Evolutionary conservation across 2,113 vertebrate species (phyloP).

Genomic region (Seriola aureovittata): DNA sequence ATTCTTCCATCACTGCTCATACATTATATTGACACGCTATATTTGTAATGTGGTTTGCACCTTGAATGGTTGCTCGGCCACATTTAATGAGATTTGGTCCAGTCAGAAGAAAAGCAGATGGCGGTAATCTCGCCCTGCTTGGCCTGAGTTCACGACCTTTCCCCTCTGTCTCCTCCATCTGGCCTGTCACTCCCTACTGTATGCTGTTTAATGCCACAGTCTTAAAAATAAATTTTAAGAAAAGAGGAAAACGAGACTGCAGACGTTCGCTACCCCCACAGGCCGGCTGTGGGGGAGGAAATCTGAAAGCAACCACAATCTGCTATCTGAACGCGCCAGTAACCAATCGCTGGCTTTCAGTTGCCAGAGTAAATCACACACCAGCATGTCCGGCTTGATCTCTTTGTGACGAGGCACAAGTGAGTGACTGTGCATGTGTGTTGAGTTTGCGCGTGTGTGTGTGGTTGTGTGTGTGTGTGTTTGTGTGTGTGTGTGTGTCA

Average conservation of each 20-base stretch:
- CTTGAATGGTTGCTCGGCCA: slow-evolving; percentile 2
- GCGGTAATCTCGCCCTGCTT: slow-evolving; percentile 1
- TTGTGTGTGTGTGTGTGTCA: slow-evolving; percentile 38
- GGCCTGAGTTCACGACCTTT: slow-evolving; percentile 27
- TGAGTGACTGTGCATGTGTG: slow-evolving; percentile 19
- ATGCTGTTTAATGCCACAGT: slow-evolving; percentile 44
- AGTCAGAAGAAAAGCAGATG: background rate
- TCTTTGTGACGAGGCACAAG: slow-evolving; percentile 68
- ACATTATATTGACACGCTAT: background rate
- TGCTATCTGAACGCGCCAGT: slow-evolving; percentile 50
- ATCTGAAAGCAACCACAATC: slow-evolving; percentile 51
- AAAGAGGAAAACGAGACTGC: slow-evolving; percentile 5
- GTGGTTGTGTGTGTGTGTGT: slow-evolving; percentile 16
- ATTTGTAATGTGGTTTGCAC: background rate
- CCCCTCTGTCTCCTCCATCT: slow-evolving; percentile 6
- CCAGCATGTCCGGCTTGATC: slow-evolving; percentile 30
- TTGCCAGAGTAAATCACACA: slow-evolving; percentile 65
- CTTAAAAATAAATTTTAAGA: slow-evolving; percentile 54
- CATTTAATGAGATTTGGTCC: slow-evolving; percentile 5
- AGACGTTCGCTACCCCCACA: background rate
- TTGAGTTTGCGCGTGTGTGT: background rate
- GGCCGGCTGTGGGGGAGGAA: slow-evolving; percentile 8
- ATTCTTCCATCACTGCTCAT: background rate
- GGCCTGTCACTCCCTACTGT: slow-evolving; percentile 18
- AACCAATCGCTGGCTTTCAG: slow-evolving; percentile 47